Percentiles rank a stretch among this genome's conserved stretches.
These are phyloP conservation scores for Auanema sp. DNA, from an alignment of 2,888 invertebrate species.

Conservation along the genomic window DNA sequence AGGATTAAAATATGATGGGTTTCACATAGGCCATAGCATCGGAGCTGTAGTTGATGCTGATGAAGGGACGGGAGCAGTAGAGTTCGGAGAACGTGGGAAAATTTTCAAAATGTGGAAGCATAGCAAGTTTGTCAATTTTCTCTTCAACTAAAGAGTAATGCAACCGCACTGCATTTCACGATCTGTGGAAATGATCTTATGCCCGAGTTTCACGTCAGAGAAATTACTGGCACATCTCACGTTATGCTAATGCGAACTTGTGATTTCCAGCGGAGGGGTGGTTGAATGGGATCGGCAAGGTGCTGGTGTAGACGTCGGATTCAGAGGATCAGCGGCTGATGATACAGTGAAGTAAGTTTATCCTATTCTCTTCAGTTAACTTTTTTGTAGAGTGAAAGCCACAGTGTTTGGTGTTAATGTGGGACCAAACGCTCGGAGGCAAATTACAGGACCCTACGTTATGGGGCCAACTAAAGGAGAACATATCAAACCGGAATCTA, in stretches of 20 bases:
- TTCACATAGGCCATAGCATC: conserved; percentile 21
- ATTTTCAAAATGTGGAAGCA: conserved; percentile 41
- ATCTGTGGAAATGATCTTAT: no score
- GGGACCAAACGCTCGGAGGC: conserved; percentile 28
- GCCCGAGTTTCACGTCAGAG: no score
- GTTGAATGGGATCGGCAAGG: conserved; percentile 46
- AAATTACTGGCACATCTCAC: no score
- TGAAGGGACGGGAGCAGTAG: conserved; percentile 36
- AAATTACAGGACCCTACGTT: conserved; percentile 35
- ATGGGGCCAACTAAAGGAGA: conserved; percentile 33
- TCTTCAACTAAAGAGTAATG: not conserved
- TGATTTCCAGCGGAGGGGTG: conserved; percentile 35
- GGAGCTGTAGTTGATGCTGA: conserved; percentile 39
- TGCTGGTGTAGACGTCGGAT: conserved; percentile 49
- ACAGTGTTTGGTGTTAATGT: conserved; percentile 35
- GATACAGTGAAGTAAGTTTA: conserved; percentile 33
- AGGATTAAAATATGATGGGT: not conserved
- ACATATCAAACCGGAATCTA: not conserved
- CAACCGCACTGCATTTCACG: not conserved
- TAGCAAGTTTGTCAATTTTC: conserved; percentile 23
- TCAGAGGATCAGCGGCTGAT: conserved; percentile 42
- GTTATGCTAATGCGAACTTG: not conserved
- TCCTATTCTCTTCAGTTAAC: not conserved
- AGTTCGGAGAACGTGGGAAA: conserved; percentile 39
- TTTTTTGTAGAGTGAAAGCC: conserved; percentile 12